Conservation (phyloP, 2,113 vertebrate species). For the Ceuthmochares aereus region DNA sequence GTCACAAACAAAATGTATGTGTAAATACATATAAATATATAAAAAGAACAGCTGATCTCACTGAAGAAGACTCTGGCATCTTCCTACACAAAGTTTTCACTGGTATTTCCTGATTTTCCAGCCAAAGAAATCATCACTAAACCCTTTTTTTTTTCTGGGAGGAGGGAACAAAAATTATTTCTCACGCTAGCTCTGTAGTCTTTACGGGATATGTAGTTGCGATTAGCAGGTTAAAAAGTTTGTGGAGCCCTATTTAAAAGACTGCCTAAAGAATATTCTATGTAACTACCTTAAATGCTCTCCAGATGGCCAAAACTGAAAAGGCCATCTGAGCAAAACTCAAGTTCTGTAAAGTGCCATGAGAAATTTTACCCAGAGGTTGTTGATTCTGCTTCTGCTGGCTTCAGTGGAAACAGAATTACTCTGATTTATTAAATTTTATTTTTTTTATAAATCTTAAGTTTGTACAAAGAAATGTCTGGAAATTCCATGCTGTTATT, state of each 20-base stretch:
- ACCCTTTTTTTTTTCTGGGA: constrained; percentile 16
- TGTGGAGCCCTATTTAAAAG: constrained; percentile 28
- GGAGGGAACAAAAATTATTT: constrained; percentile 49
- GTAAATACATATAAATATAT: background rate
- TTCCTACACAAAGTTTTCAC: constrained; percentile 66
- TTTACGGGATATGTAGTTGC: constrained; percentile 59
- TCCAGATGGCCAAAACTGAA: constrained; percentile 62
- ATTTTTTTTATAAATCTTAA: background rate
- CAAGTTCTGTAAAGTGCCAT: constrained; percentile 40
- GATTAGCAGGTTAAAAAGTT: constrained; percentile 54
- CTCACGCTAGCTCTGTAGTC: constrained; percentile 51
- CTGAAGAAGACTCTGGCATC: constrained; percentile 69
- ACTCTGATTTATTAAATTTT: background rate
- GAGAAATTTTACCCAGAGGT: constrained; percentile 58
- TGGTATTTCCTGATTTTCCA: constrained; percentile 71
- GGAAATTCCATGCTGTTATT: constrained; percentile 50
- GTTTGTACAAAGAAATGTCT: constrained; percentile 5
- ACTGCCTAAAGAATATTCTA: constrained; percentile 25
- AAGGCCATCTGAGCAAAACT: constrained; percentile 57
- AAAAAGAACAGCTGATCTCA: constrained; percentile 65
- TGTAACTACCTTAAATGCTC: constrained; percentile 21
- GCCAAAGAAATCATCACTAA: constrained; percentile 71
- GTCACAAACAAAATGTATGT: background rate
- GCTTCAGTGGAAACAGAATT: constrained; percentile 38
- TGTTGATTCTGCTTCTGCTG: constrained; percentile 28